Conservation (phyloP, 2,888 invertebrate genomes). For the Bursaphelenchus okinawaensis region DNA sequence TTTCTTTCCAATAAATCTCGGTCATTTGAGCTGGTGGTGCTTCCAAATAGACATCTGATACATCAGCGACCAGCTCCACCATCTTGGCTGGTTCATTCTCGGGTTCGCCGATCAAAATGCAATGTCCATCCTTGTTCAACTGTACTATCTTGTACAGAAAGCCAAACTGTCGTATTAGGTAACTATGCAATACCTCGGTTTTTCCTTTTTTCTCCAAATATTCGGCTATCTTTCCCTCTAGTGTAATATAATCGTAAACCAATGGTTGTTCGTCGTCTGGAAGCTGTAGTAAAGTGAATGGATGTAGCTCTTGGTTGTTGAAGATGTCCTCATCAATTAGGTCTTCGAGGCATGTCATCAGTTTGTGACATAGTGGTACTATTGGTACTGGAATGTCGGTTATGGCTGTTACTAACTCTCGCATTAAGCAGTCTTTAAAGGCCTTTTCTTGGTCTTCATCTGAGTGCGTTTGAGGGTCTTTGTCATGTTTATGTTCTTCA, state of each 20-base stretch:
- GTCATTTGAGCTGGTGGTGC: constrained; percentile 12
- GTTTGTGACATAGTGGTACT: constrained; percentile 9
- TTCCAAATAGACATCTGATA: constrained; percentile 14
- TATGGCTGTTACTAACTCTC: not conserved
- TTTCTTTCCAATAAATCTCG: constrained; percentile 21
- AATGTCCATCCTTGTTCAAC: constrained; percentile 20
- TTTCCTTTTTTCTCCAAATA: not conserved
- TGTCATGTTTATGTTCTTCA: not conserved
- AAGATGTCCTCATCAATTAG: not conserved
- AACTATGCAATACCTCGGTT: constrained; percentile 10
- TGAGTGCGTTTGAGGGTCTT: not conserved
- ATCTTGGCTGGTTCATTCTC: constrained; percentile 13
- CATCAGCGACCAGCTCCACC: constrained; percentile 17
- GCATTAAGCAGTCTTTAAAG: not conserved
- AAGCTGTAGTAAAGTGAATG: not conserved
- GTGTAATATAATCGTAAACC: not conserved
- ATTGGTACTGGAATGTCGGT: not conserved
- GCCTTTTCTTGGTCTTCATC: constrained; percentile 3
- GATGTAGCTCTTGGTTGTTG: not conserved
- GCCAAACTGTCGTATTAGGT: constrained; percentile 20
- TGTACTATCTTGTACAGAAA: constrained; percentile 20
- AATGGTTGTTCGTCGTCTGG: not conserved
- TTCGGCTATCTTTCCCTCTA: not conserved
- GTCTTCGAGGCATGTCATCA: not conserved
- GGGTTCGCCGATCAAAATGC: constrained; percentile 20